Percentiles rank a stretch among this genome's conserved stretches.
phyloP scores from a whole-genome alignment of 2,797 vertebrate species.

The Semaprochilodus insignis region DNA sequence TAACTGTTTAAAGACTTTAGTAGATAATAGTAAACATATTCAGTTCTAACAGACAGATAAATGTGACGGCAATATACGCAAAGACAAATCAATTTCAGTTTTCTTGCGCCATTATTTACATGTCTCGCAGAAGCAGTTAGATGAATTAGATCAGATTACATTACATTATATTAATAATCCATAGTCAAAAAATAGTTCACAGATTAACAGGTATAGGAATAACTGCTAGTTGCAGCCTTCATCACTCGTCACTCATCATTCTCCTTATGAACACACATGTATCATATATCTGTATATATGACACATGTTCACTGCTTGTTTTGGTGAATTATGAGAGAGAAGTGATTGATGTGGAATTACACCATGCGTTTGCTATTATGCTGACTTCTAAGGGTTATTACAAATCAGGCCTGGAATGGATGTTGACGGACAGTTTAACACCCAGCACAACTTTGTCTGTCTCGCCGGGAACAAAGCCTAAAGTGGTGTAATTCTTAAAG shows the following conservation, averaged over 20 bases:
- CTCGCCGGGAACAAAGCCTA: constrained; percentile 53
- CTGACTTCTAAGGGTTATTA: constrained; percentile 6
- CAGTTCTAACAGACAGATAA: no score
- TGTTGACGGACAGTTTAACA: constrained; percentile 64
- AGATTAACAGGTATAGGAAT: no score
- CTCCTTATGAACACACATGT: neutral
- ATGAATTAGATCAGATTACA: no score
- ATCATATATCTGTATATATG: neutral
- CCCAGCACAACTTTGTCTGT: constrained; percentile 58
- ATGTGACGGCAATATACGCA: no score
- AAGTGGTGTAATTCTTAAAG: constrained; percentile 53
- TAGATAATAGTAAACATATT: no score
- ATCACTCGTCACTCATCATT: neutral
- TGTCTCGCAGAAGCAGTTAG: no score
- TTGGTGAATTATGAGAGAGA: neutral
- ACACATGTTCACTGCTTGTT: neutral
- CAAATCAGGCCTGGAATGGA: constrained; percentile 56
- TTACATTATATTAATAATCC: no score
- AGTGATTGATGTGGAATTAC: neutral
- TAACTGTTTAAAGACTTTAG: no score
- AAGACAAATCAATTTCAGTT: no score
- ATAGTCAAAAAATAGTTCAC: no score
- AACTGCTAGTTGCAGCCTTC: no score
- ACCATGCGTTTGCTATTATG: neutral
- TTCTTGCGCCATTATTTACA: no score